A percentile compares a stretch with the other conserved stretches of the same genome.
phyloP scores from a whole-genome alignment of 2,888 invertebrate species.

The Chrysomela aeneicollis region DNA sequence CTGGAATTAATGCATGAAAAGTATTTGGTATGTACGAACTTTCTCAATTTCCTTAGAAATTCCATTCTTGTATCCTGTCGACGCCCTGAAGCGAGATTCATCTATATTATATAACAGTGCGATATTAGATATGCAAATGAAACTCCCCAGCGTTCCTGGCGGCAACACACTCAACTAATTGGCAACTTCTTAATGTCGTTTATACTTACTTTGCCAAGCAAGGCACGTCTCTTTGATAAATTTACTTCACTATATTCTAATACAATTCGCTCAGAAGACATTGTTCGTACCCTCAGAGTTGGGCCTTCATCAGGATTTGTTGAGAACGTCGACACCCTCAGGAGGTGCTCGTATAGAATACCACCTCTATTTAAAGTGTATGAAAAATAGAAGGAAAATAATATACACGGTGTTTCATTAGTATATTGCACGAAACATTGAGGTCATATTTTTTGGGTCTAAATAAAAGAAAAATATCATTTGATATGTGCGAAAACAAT shows the following conservation, averaged over 20 bases:
- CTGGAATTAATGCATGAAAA: no score
- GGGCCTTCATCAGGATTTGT: constrained; percentile 33
- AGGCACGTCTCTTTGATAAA: constrained; percentile 63
- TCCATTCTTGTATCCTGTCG: constrained; percentile 19
- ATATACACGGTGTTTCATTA: no score
- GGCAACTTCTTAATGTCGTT: constrained; percentile 64
- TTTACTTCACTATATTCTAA: constrained; percentile 58
- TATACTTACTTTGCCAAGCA: constrained; percentile 63
- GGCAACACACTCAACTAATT: constrained; percentile 62
- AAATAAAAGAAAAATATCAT: no score
- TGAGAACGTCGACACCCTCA: constrained; percentile 28
- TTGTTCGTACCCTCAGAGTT: constrained; percentile 42
- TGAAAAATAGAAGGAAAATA: no score
- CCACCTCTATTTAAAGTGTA: not conserved
- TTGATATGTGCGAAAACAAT: no score
- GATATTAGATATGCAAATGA: constrained; percentile 62
- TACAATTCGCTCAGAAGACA: constrained; percentile 55
- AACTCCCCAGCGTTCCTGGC: constrained; percentile 54
- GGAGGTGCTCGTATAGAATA: not conserved
- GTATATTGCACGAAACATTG: no score
- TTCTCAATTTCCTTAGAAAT: not conserved
- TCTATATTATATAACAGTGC: constrained; percentile 61
- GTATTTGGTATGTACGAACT: not conserved
- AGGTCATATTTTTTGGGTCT: no score
- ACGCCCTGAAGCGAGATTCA: constrained; percentile 48